A percentile compares a stretch with the other conserved stretches of the same genome.
Evolutionary conservation across 2,888 invertebrate genomes (phyloP).

Genomic region (Ormyrus nitidulus): DNA sequence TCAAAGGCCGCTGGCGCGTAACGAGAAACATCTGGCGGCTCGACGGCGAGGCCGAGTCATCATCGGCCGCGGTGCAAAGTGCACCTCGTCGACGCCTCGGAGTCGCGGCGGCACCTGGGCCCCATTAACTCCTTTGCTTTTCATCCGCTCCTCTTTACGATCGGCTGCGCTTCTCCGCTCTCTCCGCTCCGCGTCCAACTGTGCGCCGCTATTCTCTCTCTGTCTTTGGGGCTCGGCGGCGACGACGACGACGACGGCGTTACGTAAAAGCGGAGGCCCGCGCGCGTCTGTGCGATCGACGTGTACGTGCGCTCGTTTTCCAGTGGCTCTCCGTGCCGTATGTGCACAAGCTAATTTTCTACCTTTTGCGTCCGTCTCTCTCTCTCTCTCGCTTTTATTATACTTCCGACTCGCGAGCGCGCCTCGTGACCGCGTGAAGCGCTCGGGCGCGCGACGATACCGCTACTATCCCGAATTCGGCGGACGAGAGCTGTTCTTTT

Average conservation of each 20-base stretch:
- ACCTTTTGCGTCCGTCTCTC: no score
- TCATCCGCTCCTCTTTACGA: neutral
- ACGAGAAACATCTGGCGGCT: no score
- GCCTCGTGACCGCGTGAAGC: no score
- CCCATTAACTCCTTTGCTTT: neutral
- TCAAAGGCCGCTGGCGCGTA: no score
- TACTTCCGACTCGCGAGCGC: neutral
- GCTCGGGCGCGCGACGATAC: no score
- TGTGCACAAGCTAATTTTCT: no score
- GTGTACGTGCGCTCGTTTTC: slow-evolving; percentile 32
- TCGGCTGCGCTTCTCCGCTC: slow-evolving; percentile 3
- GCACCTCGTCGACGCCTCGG: neutral
- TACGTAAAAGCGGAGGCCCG: slow-evolving; percentile 39
- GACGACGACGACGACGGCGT: neutral
- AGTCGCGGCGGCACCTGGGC: slow-evolving; percentile 20
- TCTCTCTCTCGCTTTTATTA: neutral
- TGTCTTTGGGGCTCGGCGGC: neutral
- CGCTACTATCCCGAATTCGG: no score
- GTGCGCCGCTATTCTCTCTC: neutral
- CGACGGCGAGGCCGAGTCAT: no score
- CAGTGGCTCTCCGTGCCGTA: slow-evolving; percentile 13
- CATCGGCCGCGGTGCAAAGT: no score
- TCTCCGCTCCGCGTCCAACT: neutral
- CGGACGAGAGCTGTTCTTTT: no score
- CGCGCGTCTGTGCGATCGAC: neutral